Conservation (phyloP, 2,888 invertebrate genomes). For the Cyclophora albipunctata region DNA sequence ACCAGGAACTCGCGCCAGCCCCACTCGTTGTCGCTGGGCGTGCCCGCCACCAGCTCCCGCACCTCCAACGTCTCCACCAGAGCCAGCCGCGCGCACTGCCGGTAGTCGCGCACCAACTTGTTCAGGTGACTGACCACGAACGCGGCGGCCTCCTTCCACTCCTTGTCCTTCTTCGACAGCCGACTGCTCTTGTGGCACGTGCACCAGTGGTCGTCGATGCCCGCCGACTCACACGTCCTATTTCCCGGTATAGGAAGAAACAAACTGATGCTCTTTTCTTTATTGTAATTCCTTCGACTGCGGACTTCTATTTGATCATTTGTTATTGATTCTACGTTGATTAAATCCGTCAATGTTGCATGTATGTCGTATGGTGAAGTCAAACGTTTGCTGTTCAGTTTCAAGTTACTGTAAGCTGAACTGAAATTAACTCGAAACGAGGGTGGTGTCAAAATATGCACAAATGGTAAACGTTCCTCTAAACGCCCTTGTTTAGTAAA, state of each 20-base stretch:
- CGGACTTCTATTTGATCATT: conserved; percentile 51
- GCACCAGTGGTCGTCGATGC: conserved; percentile 90
- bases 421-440: conserved; percentile 80
- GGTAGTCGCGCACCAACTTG: conserved; percentile 71
- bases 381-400: conserved; percentile 79
- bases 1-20: conserved; percentile 78
- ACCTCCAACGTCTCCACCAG: conserved; percentile 80
- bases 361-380: conserved; percentile 89
- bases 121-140: conserved; percentile 81
- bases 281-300: conserved; percentile 40
- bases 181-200: conserved; percentile 84
- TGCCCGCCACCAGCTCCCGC: conserved; percentile 73
- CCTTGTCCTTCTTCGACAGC: conserved; percentile 66
- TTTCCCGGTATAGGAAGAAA: conserved; percentile 82
- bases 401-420: conserved; percentile 78
- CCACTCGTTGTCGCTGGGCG: conserved; percentile 43
- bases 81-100: conserved; percentile 79
- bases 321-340: conserved; percentile 65
- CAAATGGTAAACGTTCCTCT: conserved; percentile 91
- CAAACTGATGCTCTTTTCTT: conserved; percentile 81
- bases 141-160: conserved; percentile 75
- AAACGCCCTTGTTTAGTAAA: conserved; percentile 89
- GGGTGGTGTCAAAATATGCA: conserved; percentile 82
- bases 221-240: conserved; percentile 85
- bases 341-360: conserved; percentile 83